Conservation (phyloP, 2,888 invertebrate genomes). For the Tenthredo notha region DNA sequence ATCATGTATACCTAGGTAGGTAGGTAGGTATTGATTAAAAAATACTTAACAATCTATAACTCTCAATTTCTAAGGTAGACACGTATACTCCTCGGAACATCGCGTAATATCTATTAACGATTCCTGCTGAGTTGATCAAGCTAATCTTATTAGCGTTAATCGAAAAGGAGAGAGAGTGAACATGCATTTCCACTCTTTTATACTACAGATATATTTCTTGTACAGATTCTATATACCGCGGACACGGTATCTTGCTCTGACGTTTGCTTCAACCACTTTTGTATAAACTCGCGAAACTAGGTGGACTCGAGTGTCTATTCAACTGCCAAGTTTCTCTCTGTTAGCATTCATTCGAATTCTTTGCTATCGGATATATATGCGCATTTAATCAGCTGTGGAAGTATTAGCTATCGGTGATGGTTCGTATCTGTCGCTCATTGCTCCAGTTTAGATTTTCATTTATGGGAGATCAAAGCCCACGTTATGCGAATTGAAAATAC, state of each 20-base stretch:
- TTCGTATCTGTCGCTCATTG: background rate
- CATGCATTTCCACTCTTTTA: background rate
- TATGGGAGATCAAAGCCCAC: background rate
- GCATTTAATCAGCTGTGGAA: background rate
- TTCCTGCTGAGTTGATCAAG: background rate
- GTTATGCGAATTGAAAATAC: background rate
- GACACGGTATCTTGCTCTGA: background rate
- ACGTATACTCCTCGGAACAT: background rate
- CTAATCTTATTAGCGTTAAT: background rate
- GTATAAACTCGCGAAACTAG: background rate
- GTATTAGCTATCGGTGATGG: background rate
- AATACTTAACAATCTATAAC: background rate
- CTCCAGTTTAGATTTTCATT: background rate
- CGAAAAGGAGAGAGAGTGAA: background rate
- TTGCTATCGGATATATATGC: background rate
- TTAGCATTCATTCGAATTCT: constrained; percentile 2
- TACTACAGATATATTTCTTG: background rate
- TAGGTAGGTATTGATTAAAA: background rate
- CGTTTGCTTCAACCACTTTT: background rate
- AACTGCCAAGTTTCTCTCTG: background rate
- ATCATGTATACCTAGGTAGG: background rate
- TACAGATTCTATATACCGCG: background rate
- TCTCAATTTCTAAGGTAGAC: background rate
- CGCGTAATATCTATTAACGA: background rate
- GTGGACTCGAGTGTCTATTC: constrained; percentile 16